Conservation (phyloP, 1,140 invertebrate genomes). For the Nautilus pompilius region DNA sequence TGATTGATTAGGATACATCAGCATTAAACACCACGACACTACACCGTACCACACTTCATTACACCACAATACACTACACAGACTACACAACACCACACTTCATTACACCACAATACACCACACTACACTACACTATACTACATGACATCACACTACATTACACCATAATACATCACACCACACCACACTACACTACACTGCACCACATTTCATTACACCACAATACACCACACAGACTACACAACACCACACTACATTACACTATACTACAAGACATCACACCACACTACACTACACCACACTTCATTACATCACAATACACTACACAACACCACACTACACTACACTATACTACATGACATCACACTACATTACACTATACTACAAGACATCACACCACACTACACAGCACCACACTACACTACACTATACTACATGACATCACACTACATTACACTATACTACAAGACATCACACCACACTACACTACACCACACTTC, state of each 20-base stretch:
- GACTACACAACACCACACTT: no score
- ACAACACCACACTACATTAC: background rate
- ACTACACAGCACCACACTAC: background rate
- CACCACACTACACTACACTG: background rate
- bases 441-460: no score
- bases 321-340: background rate
- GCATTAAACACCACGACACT: background rate
- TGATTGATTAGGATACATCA: no score
- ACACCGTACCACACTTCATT: no score
- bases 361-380: background rate
- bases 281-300: background rate
- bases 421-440: background rate
- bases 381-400: background rate
- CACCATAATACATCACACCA: background rate
- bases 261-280: background rate
- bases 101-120: no score
- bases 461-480: no score
- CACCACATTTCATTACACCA: background rate
- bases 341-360: background rate
- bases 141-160: background rate
- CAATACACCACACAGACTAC: background rate
- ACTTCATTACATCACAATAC: background rate
- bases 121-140: background rate
- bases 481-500: background rate
- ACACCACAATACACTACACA: no score